Evolutionary conservation across 2,113 vertebrate species (phyloP), one percentile per base, ranked within the genome.

Genomic region (Aspiorhynchus laticeps): DNA sequence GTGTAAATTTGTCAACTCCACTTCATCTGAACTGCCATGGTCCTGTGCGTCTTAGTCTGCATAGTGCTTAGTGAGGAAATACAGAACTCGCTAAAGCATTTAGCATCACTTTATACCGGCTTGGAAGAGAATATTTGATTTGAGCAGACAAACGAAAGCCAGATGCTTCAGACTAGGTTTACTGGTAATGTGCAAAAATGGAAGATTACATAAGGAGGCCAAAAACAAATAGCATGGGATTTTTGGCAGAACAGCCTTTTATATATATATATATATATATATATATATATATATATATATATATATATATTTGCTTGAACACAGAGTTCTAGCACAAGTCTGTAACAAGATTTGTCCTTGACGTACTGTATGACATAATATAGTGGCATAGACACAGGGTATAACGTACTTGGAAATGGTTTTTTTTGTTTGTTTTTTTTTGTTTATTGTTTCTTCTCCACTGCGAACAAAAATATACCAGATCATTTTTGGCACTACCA

Each of bases 221-320:
- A 80, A n/a, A 38, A 61, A 38, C 26, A 61, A 59, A 41, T 21
- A 38, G 10, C 5, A 36, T 2, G 21, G 11, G 10, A n/a, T 38
- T 80, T 80, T 79, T 79, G 78, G 31, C 11, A 80, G 78, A 61
- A 38, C 78, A 80, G 48, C 9, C 28, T 56, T 56, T 33, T n/a
- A n/a, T n/a, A n/a, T n/a, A n/a, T n/a, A n/a, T n/a, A n/a, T n/a
- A n/a, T n/a, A n/a, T n/a, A n/a, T n/a, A n/a, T n/a, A n/a, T n/a
- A n/a, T n/a, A n/a, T n/a, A n/a, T n/a, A n/a, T n/a, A n/a, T n/a
- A n/a, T n/a, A n/a, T n/a, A n/a, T n/a, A n/a, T n/a, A n/a, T n/a
- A n/a, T n/a, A n/a, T n/a, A n/a, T n/a, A n/a, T n/a, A n/a, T n/a
- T 7, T 56, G 12, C 19, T n/a, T 63, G 31, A 79, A 79, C 75